Percentiles rank a stretch among this genome's conserved stretches.
Evolutionary conservation across 2,888 invertebrate species (phyloP).

Genomic region (Drosophila diplacantha): DNA sequence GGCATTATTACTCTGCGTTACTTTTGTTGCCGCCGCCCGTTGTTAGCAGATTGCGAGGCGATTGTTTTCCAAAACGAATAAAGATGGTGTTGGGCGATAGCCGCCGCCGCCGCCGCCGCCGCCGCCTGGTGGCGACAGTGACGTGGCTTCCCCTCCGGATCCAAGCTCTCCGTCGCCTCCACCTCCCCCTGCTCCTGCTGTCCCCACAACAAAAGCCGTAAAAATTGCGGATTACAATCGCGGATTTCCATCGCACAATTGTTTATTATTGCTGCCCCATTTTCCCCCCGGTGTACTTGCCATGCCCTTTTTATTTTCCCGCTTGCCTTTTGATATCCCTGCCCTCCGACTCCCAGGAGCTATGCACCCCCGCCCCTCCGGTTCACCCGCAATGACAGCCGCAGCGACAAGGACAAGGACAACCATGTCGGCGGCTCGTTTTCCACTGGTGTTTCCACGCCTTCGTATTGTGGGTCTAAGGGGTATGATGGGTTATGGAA

Average conservation of each 20-base stretch:
- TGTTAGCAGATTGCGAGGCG: conserved; percentile 55
- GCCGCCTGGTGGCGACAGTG: conserved; percentile 57
- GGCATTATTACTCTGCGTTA: conserved; percentile 41
- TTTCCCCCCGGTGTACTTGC: conserved; percentile 33
- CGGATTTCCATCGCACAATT: conserved; percentile 75
- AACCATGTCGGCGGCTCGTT: conserved; percentile 50
- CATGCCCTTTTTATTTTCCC: conserved; percentile 33
- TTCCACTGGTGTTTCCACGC: conserved; percentile 43
- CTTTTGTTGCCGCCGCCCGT: conserved; percentile 46
- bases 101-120: conserved; percentile 22
- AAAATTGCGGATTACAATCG: conserved; percentile 76
- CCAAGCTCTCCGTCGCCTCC: conserved; percentile 14
- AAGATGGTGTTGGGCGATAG: conserved; percentile 67
- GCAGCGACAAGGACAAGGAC: conserved; percentile 35
- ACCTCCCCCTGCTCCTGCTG: not conserved
- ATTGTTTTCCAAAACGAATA: conserved; percentile 58
- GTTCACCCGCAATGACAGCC: conserved; percentile 44
- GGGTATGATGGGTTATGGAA: not conserved
- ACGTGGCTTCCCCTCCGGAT: conserved; percentile 39
- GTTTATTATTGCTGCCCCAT: conserved; percentile 62
- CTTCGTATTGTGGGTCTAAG: not conserved
- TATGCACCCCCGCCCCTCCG: not conserved
- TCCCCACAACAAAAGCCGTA: conserved; percentile 68
- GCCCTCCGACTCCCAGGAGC: not conserved
- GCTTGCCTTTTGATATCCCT: conserved; percentile 45